phyloP scores from a whole-genome alignment of 2,797 vertebrate species.

The Podarcis lilfordi region DNA sequence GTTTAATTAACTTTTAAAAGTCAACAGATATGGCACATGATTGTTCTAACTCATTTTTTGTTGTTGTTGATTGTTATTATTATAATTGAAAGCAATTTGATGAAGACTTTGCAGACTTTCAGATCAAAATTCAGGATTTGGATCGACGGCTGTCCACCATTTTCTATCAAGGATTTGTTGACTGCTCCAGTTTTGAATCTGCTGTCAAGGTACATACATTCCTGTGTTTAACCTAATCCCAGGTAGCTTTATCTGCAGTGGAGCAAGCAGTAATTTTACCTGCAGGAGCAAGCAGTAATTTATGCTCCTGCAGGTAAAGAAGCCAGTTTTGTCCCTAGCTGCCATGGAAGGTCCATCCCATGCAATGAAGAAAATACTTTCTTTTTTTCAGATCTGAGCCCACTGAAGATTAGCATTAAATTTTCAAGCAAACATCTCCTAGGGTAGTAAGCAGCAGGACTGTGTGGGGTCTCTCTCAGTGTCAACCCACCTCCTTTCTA shows the following conservation, averaged over 20 bases:
- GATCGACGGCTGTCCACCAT: constrained; percentile 79
- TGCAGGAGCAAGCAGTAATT: background rate
- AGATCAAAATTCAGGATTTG: constrained; percentile 76
- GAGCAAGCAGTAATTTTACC: background rate
- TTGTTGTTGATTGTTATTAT: background rate
- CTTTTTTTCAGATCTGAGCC: background rate
- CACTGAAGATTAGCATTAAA: background rate
- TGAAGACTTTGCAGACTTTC: constrained; percentile 74
- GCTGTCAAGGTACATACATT: constrained; percentile 71
- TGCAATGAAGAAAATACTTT: background rate
- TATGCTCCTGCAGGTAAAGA: background rate
- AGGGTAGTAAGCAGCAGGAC: background rate
- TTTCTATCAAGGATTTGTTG: constrained; percentile 76
- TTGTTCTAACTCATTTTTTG: rapidly evolving
- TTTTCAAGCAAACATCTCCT: background rate
- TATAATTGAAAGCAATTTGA: constrained; percentile 70
- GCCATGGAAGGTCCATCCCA: background rate
- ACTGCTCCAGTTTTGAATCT: constrained; percentile 69
- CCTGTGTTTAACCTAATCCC: background rate
- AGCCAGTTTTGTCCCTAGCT: background rate
- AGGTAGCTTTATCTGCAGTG: background rate
- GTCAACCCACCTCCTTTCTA: background rate
- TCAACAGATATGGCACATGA: rapidly evolving
- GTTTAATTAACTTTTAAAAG: background rate
- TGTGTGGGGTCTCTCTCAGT: background rate